Base-by-base conservation (phyloP, 2,888 invertebrate species). In the Acleris literana region DNA sequence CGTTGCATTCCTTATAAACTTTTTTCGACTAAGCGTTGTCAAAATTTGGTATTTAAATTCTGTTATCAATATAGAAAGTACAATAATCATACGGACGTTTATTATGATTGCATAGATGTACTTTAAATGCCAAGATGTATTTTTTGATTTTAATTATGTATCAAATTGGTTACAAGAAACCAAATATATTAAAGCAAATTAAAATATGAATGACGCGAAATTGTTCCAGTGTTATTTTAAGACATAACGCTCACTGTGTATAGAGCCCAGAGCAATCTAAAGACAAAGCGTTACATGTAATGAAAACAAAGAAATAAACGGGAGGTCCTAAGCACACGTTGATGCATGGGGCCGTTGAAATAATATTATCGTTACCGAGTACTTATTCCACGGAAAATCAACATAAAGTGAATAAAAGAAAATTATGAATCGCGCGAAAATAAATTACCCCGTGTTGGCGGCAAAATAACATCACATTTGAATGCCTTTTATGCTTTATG, bases 331-430 rank as follows among this genome's bases (percentile, higher is more conserved):
- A 72, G 77, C 76, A 76, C 83, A 78, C 81, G 77, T 61, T 89
- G 90, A 91, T 82, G 87, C 87, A 91, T 88, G 89, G 90, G 88
- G 84, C 85, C 82, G 89, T 86, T 85, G 90, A 89, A 92, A 92
- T 92, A 92, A 92, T 92, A 92, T 92, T 92, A 92, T 91, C 90
- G 88, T 92, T 89, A 84, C 90, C 84, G 82, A 87, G 88, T 87
- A 90, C 90, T 87, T 87, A 89, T 87, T 90, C 88, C 77, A 87
- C 87, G 87, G 87, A 91, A 90, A 92, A 92, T 92, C 92, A 92
- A 92, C 92, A 92, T 92, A 92, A 92, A 92, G 92, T 92, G 92
- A 91, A 92, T 92, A 92, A 92, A 92, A 92, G 91, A 92, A 92
- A 92, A 92, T 92, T 92, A 92, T 92, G 92, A 92, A 92, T 92